A percentile compares a stretch with the other conserved stretches of the same genome.
phyloP scores from a whole-genome alignment of 2,113 vertebrate species.

The Mastomys natalensis region DNA sequence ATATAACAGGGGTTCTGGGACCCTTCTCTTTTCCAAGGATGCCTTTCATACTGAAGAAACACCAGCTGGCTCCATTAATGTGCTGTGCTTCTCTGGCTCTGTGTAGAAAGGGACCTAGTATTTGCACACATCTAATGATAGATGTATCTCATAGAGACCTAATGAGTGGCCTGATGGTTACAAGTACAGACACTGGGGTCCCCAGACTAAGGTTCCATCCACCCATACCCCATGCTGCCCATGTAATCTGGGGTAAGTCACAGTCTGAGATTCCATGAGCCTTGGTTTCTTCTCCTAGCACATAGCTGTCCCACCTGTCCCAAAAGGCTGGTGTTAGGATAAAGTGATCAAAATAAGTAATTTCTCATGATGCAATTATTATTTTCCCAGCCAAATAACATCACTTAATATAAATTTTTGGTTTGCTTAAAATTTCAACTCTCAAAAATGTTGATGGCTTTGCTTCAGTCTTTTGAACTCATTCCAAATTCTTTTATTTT shows the following conservation, averaged over 20 bases:
- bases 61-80: not conserved
- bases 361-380: not conserved
- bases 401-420: not conserved
- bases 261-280: not conserved
- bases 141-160: not conserved
- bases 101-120: not conserved
- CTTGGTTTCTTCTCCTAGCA: not conserved
- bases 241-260: not conserved
- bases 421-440: not conserved
- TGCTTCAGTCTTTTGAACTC: not conserved
- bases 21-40: not conserved
- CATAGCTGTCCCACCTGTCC: not conserved
- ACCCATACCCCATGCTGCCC: not conserved
- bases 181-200: not conserved
- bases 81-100: not conserved
- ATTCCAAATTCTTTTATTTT: constrained; percentile 6
- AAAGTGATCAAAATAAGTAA: not conserved
- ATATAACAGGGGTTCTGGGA: not conserved
- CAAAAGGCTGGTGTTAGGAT: not conserved
- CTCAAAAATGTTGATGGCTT: not conserved
- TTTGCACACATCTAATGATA: not conserved
- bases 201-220: too few relatives aligned
- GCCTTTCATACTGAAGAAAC: not conserved
- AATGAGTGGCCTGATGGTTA: rapidly evolving
- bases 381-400: not conserved